Conservation (phyloP, 1,140 invertebrate genomes). For the Solenopsis invicta region DNA sequence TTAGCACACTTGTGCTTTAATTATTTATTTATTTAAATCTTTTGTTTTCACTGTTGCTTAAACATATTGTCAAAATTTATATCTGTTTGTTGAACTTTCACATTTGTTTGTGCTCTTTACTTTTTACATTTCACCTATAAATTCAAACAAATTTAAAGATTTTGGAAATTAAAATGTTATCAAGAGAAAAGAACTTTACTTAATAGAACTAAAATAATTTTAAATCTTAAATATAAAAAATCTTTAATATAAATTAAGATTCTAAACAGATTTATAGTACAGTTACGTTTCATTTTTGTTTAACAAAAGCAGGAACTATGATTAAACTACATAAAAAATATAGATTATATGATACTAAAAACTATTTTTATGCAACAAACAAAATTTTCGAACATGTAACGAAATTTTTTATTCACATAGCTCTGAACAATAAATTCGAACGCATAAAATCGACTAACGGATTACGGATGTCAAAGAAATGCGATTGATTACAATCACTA, state of each 20-base stretch:
- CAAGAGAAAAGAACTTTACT: background rate
- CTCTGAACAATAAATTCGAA: background rate
- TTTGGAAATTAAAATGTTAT: background rate
- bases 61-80: background rate
- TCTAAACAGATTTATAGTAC: background rate
- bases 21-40: background rate
- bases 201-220: background rate
- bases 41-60: background rate
- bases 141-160: background rate
- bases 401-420: background rate
- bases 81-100: background rate
- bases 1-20: constrained; percentile 2
- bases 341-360: background rate
- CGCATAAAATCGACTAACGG: background rate
- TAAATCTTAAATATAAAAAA: background rate
- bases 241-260: background rate
- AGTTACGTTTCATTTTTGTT: background rate
- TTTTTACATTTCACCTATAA: background rate
- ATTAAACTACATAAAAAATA: background rate
- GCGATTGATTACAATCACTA: constrained; percentile 17
- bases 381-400: background rate
- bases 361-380: background rate
- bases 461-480: constrained; percentile 10
- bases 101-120: background rate
- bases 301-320: background rate